Base-by-base conservation (phyloP, 2,888 invertebrate genomes). In the Oscheius onirici region DNA sequence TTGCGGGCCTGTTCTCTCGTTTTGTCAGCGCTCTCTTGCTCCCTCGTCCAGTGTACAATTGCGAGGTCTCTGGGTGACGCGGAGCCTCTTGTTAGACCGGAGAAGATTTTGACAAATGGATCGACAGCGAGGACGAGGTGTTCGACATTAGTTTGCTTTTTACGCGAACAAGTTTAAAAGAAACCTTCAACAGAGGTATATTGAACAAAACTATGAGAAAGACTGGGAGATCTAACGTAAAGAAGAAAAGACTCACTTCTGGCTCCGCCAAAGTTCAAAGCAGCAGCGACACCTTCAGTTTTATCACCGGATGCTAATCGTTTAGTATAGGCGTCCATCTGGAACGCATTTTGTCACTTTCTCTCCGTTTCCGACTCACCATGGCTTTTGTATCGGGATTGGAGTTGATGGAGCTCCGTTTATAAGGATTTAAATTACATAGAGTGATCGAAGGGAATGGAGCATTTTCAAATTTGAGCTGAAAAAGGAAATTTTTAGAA, bases 381-480 rank as follows among this genome's bases (percentile, higher is more conserved):
- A 83, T 84, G 41, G 83, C 80, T 71, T 78, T 84, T 5, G 84
- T 85, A 2, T 77, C 70, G 3, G 84, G 79, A 71, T 86, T 87
- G 28, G 77, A 61, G 44, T 82, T 74, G 49, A 86, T 79, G 43
- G 83, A 79, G 71, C 84, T 84, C 40, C 79, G 79, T 76, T 87
- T 87, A 70, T 85, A 87, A 0, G 87, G 87, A 78, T 87, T 87
- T 13, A 87, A 73, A 77, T 87, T 87, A 73, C 87, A 87, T 70
- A 87, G 73, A 13, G 87, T 87, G 11, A 87, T 85, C 5, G 84
- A 82, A 0, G 87, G 87, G 69, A 87, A 87, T 26, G 86, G 85
- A 10, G 86, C 85, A 44, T 86, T 87, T 80, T 87, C 85, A 63
- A 87, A 87, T 85, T 87, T 86, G 51, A 87, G 77, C 87, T 87